Base-by-base conservation (phyloP, 2,888 invertebrate genomes). In the Hydrotaea cyrtoneurina region DNA sequence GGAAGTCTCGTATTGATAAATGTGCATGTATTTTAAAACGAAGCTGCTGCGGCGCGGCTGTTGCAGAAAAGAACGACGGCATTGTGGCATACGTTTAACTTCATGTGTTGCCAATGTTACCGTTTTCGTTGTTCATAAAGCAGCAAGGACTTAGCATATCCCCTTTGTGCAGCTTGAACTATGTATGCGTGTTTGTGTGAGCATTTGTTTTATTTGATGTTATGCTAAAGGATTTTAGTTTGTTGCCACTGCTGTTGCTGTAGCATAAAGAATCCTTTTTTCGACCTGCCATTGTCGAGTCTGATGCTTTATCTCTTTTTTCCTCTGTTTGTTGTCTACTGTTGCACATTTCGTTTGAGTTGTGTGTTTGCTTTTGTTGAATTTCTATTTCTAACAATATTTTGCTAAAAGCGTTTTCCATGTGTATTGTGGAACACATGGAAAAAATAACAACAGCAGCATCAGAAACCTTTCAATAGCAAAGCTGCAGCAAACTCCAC, bases 331-430 rank as follows among this genome's bases (percentile, higher is more conserved):
- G 23, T 50, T 80, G 74, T 74, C 36, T 77, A 59, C 72, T 83
- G 53, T 77, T 73, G 77, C 77, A 66, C 50, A 76, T 55, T 23
- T 77, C 72, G 80, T 73, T 76, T 72, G 36, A 69, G 39, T 43
- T 21, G 39, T 57, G 21, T 55, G 43, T 69, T 69, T 82, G 78
- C 74, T 21, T 75, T 74, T 55, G 55, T 21, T 4, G 21, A 21
- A 55, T 21, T 50, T 55, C 55, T 53, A 55, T 19, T 55, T 55
- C 21, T 23, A 55, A 23, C 55, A 55, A 55, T 55, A 23, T 55
- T 55, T 55, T 21, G 55, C 55, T 26, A 78, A 82, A 82, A 78
- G 59, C 50, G 31, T 50, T 78, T 82, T 78, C 66, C 73, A 82
- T 77, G 78, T 78, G 72, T 7, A 31, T n/a, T n/a, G 31, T 31